A percentile compares a stretch with the other conserved stretches of the same genome.
Evolutionary conservation across 2,113 vertebrate species (phyloP).

Genomic region (Tenebrosternarchus preto): DNA sequence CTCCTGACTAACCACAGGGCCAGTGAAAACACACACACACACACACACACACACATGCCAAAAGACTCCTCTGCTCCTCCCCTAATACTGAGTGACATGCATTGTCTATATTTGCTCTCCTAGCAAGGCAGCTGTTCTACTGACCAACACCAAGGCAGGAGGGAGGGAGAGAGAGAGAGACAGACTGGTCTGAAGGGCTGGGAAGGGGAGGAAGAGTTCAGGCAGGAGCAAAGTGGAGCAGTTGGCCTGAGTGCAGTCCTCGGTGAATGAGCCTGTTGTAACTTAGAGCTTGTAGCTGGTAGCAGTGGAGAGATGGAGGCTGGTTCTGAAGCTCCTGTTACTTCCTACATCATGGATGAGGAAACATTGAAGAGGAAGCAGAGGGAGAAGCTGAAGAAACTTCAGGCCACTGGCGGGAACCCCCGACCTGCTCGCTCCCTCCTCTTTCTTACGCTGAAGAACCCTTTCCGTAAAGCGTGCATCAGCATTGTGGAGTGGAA

Average conservation of each 20-base stretch:
- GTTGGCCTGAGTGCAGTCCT: background rate
- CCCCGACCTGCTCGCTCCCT: slow-evolving; percentile 80
- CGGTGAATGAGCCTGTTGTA: background rate
- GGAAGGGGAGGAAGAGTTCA: background rate
- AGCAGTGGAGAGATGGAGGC: slow-evolving; percentile 72
- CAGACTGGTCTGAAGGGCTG: background rate
- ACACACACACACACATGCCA: slow-evolving; percentile 1
- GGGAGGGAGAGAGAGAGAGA: slow-evolving; percentile 24
- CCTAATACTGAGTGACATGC: slow-evolving; percentile 46
- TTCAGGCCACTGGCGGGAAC: slow-evolving; percentile 68
- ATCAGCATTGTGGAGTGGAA: slow-evolving; percentile 90
- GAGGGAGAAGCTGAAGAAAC: slow-evolving; percentile 80
- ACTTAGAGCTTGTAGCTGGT: background rate
- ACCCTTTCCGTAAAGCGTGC: slow-evolving; percentile 81
- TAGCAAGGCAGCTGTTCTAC: slow-evolving; percentile 63
- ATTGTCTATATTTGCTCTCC: slow-evolving; percentile 75
- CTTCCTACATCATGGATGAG: slow-evolving; percentile 71
- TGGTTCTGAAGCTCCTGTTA: slow-evolving; percentile 58
- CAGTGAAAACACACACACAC: slow-evolving; percentile 7
- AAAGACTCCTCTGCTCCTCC: background rate
- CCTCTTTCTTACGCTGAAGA: slow-evolving; percentile 81
- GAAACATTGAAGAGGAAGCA: slow-evolving; percentile 70
- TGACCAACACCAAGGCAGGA: slow-evolving; percentile 45
- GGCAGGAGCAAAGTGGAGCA: background rate
- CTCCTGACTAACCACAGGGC: too few relatives aligned